These are phyloP conservation scores for Microchrysa polita DNA, from an alignment of 2,888 invertebrate species.

Conservation along the genomic window DNA sequence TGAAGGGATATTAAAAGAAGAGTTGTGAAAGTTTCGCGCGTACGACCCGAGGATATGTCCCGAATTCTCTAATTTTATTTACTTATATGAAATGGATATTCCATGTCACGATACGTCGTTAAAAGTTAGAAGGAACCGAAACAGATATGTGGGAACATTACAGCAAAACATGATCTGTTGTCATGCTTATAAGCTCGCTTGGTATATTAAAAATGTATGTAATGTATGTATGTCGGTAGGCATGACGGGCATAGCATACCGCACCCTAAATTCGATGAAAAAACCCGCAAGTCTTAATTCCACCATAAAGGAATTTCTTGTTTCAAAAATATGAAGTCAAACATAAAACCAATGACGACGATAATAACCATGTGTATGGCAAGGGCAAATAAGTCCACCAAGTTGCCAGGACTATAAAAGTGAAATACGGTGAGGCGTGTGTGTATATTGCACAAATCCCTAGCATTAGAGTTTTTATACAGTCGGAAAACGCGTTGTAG, in stretches of 20 bases:
- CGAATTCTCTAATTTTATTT: conserved; percentile 1
- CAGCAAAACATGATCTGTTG: background rate
- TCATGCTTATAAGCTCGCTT: background rate
- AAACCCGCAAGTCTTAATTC: background rate
- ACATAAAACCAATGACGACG: conserved; percentile 11
- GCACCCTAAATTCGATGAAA: background rate
- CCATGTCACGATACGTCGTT: conserved; percentile 8
- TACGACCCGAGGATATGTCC: background rate
- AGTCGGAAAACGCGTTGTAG: background rate
- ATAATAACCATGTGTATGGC: background rate
- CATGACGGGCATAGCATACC: background rate
- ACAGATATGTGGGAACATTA: conserved; percentile 11
- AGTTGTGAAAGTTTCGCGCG: background rate
- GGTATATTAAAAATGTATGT: no score
- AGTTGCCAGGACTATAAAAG: conserved; percentile 4
- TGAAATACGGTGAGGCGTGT: background rate
- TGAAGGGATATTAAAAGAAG: background rate
- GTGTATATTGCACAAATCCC: conserved; percentile 8
- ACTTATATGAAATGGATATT: conserved; percentile 11
- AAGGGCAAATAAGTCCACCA: background rate
- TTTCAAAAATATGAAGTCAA: conserved; percentile 11
- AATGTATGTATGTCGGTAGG: background rate
- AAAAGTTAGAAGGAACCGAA: background rate
- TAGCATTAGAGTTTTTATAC: background rate
- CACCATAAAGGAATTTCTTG: conserved; percentile 4